Evolutionary conservation across 2,888 invertebrate species (phyloP).

Genomic region (Tromatobia lineatoria): DNA sequence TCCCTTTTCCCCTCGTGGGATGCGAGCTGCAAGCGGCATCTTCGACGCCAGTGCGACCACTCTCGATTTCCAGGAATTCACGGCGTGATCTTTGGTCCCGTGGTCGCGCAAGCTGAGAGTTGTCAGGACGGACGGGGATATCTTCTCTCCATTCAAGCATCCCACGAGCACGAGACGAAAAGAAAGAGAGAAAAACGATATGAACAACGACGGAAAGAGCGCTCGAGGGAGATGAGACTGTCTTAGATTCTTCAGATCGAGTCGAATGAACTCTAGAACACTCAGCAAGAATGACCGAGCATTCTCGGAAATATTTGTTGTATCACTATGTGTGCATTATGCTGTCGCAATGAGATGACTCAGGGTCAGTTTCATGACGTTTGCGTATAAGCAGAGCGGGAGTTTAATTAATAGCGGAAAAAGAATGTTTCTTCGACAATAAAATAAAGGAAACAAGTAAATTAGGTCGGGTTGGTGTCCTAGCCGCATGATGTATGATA

Average conservation of each 20-base stretch:
- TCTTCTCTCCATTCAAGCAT: conserved; percentile 52
- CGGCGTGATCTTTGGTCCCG: conserved; percentile 80
- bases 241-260: conserved; percentile 61
- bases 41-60: conserved; percentile 63
- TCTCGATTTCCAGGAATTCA: conserved; percentile 81
- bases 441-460: conserved; percentile 33
- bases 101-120: conserved; percentile 74
- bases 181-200: not conserved
- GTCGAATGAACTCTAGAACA: conserved; percentile 63
- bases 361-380: not conserved
- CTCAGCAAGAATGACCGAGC: conserved; percentile 2
- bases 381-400: conserved; percentile 15
- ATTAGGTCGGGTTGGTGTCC: conserved; percentile 46
- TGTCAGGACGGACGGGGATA: conserved; percentile 71
- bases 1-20: conserved; percentile 62
- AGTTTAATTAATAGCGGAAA: conserved; percentile 34
- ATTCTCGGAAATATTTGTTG: conserved; percentile 56
- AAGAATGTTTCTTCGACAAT: not conserved
- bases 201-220: conserved; percentile 7
- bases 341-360: conserved; percentile 22
- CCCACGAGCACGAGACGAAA: conserved; percentile 2
- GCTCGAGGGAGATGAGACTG: conserved; percentile 46
- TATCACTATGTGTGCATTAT: conserved; percentile 22
- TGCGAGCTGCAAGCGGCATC: conserved; percentile 48
- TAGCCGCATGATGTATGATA: conserved; percentile 1